These are phyloP conservation scores for Holacanthella duospinosa DNA, from an alignment of 2,888 invertebrate genomes.

Conservation along the genomic window DNA sequence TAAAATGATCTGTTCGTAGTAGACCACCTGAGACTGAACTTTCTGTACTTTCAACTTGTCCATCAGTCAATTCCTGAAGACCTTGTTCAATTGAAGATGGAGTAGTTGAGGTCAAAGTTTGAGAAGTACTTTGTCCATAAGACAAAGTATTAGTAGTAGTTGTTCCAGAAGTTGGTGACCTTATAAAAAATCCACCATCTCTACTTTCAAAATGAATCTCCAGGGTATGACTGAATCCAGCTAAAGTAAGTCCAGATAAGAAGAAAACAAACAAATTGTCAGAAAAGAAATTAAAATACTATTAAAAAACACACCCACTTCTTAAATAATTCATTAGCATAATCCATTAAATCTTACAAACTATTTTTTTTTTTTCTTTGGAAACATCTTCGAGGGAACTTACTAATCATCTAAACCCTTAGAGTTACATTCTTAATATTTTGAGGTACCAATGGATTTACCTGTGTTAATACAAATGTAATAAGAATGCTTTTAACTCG, in stretches of 20 bases:
- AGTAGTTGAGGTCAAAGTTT: slow-evolving; percentile 42
- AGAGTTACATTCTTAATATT: no score
- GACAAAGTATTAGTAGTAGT: no score
- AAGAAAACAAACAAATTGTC: slow-evolving; percentile 5
- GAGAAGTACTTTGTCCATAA: slow-evolving; percentile 12
- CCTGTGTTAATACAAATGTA: no score
- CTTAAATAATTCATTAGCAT: neutral
- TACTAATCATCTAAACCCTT: no score
- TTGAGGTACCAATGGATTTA: no score
- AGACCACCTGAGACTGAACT: slow-evolving; percentile 40
- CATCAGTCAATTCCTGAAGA: slow-evolving; percentile 23
- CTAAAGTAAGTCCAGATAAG: slow-evolving; percentile 7
- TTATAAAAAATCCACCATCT: slow-evolving; percentile 76
- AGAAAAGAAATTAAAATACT: slow-evolving; percentile 2
- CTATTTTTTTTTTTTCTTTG: no score
- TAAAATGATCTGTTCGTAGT: slow-evolving; percentile 77
- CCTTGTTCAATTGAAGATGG: slow-evolving; percentile 42
- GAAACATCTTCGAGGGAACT: no score
- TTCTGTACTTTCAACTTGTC: slow-evolving; percentile 17
- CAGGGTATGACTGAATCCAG: slow-evolving; percentile 40
- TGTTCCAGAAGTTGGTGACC: slow-evolving; percentile 22
- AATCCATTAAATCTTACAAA: no score
- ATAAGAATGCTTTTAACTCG: no score
- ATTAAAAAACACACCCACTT: neutral
- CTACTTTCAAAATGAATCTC: slow-evolving; percentile 87